Base-by-base conservation (phyloP, 2,113 vertebrate species). In the Morone chrysops region DNA sequence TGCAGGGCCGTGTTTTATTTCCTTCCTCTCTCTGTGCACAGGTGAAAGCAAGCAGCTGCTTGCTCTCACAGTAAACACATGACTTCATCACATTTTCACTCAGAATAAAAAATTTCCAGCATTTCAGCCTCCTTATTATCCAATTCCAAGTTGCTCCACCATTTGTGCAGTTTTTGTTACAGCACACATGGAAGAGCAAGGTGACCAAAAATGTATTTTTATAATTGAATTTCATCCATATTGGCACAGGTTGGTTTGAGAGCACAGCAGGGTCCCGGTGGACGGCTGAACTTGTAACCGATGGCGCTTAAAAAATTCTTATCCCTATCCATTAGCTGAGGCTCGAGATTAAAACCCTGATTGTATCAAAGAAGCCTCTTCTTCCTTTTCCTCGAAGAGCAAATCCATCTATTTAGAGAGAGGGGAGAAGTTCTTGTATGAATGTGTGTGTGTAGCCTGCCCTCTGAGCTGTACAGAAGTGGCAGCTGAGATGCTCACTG, bases 401-500 rank as follows among this genome's bases (percentile, higher is more conserved):
- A 51, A 41, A 56, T 62, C 45, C 4, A 36, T 40, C 18, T 10
- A 70, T 56, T 8, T 25, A 56, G 8, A 25, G 45, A 51, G 45
- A 51, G 20, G 48, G 43, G 25, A 36, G 51, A 51, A 45, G 63
- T 45, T 45, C 12, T 22, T 65, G 14, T 48, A 16, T 59, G 50
- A 41, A 38, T 31, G 53, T 60, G 60, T 50, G 41, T 65, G 47
- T 20, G 56, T 40, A 8, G 41, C 25, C 50, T 53, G n/a, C 65
- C 18, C 25, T 20, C 47, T 69, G 38, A 76, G 66, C 40, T 48
- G 41, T 11, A 7, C 25, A 41, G 59, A 59, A 43, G 57, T 59
- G 59, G 59, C 66, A 76, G 68, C 51, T 67, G 81, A 71, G 74
- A 25, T 9, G 8, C 16, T 36, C 16, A 47, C 63, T 4, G 1